These are phyloP conservation scores for Stramonita haemastoma DNA, from an alignment of 2,888 invertebrate species.

Conservation along the genomic window DNA sequence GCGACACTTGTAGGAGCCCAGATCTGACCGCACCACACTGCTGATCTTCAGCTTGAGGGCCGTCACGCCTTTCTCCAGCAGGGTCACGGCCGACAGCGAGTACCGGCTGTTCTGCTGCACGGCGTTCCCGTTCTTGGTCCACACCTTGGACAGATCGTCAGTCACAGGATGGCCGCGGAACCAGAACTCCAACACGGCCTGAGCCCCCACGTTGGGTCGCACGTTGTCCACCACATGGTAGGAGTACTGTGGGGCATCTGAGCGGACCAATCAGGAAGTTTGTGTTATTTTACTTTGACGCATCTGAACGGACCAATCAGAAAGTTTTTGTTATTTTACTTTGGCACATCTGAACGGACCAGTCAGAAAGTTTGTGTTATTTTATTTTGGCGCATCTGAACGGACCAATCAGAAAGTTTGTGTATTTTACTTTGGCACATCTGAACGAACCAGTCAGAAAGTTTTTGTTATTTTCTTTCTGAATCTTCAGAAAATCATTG, in stretches of 20 bases:
- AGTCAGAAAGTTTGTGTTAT: neutral
- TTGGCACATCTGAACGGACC: constrained; percentile 26
- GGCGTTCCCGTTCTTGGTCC: constrained; percentile 34
- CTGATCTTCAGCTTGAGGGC: constrained; percentile 40
- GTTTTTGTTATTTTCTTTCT: too few species aligned
- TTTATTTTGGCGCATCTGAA: neutral
- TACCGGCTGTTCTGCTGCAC: neutral
- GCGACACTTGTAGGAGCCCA: constrained; percentile 40
- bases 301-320: constrained; percentile 3
- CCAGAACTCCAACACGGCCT: constrained; percentile 39
- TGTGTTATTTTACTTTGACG: neutral
- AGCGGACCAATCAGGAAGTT: neutral
- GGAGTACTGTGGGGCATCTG: constrained; percentile 29
- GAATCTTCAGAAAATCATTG: too few species aligned
- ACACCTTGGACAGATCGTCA: neutral
- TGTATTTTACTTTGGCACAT: too few species aligned
- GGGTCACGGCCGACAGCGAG: neutral
- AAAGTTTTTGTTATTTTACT: neutral
- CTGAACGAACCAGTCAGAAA: too few species aligned
- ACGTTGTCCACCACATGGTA: constrained; percentile 12
- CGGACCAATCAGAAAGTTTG: neutral
- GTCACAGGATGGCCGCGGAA: constrained; percentile 39
- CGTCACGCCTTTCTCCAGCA: constrained; percentile 41
- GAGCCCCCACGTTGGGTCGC: constrained; percentile 14
- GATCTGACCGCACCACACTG: constrained; percentile 33